A percentile compares a stretch with the other conserved stretches of the same genome.
Conservation (phyloP, 2,797 vertebrate genomes). For the Bufotes viridis region DNA sequence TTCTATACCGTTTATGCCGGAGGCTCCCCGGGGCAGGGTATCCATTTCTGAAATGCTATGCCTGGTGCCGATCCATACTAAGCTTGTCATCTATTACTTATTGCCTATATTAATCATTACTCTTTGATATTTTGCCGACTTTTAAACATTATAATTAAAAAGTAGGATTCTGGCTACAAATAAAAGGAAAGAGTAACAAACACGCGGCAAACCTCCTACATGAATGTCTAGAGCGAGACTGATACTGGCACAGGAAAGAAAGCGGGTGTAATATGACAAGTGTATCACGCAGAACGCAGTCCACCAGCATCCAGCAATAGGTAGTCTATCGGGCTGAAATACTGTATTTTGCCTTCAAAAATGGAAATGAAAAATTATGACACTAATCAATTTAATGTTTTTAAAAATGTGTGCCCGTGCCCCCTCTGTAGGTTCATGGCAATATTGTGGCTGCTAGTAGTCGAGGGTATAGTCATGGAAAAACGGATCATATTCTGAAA, state of each 20-base stretch:
- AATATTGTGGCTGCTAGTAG: too few relatives aligned
- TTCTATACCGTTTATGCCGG: background rate
- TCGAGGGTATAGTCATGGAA: too few relatives aligned
- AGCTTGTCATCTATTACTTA: slow-evolving; percentile 12
- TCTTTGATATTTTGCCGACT: slow-evolving; percentile 1
- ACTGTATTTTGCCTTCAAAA: too few relatives aligned
- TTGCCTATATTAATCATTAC: background rate
- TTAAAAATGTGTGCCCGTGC: too few relatives aligned
- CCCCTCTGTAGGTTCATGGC: too few relatives aligned
- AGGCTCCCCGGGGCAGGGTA: background rate
- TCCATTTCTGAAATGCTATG: slow-evolving; percentile 20
- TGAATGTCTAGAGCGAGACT: background rate
- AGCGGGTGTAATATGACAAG: background rate
- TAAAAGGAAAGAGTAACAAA: background rate
- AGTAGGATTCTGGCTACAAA: background rate
- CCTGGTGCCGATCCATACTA: background rate
- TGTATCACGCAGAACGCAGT: background rate
- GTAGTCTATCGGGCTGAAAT: background rate
- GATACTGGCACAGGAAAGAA: background rate
- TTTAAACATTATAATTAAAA: background rate
- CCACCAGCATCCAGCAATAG: too few relatives aligned
- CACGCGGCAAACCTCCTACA: background rate
- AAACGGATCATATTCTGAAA: too few relatives aligned
- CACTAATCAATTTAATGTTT: background rate
- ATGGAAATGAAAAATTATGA: background rate